Conservation (phyloP, 2,797 vertebrate species). For the Chelidonichthys spinosus region DNA sequence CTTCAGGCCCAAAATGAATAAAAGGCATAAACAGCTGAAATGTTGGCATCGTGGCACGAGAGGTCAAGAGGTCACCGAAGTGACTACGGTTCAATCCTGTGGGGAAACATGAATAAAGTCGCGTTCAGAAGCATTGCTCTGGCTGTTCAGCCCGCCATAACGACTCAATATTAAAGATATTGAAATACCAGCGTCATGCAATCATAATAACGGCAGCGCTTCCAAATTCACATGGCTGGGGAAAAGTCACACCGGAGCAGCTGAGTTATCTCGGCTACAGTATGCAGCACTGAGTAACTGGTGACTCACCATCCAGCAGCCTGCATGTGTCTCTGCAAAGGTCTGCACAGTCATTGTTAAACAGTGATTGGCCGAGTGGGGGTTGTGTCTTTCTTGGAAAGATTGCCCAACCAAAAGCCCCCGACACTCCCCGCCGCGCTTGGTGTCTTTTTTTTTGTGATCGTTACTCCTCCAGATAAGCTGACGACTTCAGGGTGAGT, state of each 20-base stretch:
- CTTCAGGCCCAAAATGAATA: not conserved
- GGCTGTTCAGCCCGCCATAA: not conserved
- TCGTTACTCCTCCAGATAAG: constrained; percentile 43
- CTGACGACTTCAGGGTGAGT: constrained; percentile 56
- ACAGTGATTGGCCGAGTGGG: constrained; percentile 32
- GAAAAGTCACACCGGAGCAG: constrained; percentile 2
- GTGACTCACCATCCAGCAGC: constrained; percentile 59
- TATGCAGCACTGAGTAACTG: constrained; percentile 35
- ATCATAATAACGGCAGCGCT: not conserved
- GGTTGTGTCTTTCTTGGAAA: constrained; percentile 46
- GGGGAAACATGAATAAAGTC: too few species aligned
- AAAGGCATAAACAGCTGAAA: too few species aligned
- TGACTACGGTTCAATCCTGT: too few species aligned
- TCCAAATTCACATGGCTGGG: not conserved
- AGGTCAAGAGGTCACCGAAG: too few species aligned
- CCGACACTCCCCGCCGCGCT: constrained; percentile 5
- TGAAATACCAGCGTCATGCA: not conserved
- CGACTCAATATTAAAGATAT: not conserved
- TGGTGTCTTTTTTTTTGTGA: constrained; percentile 37
- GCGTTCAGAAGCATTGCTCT: not conserved
- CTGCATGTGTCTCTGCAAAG: constrained; percentile 33
- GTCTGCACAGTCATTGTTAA: constrained; percentile 64
- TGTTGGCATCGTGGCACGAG: too few species aligned
- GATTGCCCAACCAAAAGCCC: constrained; percentile 32
- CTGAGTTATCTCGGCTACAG: constrained; percentile 1